Conservation (phyloP, 2,797 vertebrate species). For the Poecilia picta region DNA sequence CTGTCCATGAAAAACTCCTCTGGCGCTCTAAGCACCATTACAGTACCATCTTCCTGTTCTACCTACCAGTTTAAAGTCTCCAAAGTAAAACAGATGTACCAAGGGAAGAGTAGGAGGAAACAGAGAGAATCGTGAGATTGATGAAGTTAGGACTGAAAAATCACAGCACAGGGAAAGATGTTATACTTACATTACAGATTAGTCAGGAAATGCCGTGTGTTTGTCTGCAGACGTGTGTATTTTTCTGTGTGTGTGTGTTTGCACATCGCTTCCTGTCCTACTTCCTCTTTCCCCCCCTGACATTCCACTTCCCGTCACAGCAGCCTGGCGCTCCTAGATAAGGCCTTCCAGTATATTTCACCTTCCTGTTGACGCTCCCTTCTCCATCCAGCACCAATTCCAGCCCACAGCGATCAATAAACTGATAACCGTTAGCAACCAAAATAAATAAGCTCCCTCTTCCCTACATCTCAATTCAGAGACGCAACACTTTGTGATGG, state of each 20-base stretch:
- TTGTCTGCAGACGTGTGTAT: slow-evolving; percentile 9
- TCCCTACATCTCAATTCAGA: slow-evolving; percentile 24
- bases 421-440: slow-evolving; percentile 51
- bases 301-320: slow-evolving; percentile 77
- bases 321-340: slow-evolving; percentile 83
- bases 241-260: slow-evolving; percentile 47
- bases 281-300: slow-evolving; percentile 79
- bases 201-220: slow-evolving; percentile 51
- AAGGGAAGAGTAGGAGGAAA: slow-evolving; percentile 1
- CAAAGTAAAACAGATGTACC: slow-evolving; percentile 43
- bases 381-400: slow-evolving; percentile 48
- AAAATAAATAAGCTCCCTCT: slow-evolving; percentile 55
- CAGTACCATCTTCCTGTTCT: slow-evolving; percentile 12
- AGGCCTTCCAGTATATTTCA: slow-evolving; percentile 72
- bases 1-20: not conserved
- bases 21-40: slow-evolving; percentile 4
- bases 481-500: not conserved
- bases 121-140: slow-evolving; percentile 22
- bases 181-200: slow-evolving; percentile 39
- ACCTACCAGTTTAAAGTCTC: slow-evolving; percentile 14
- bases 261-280: slow-evolving; percentile 43
- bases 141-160: slow-evolving; percentile 4
- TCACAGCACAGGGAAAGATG: not conserved
- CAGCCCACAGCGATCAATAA: slow-evolving; percentile 53
- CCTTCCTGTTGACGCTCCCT: slow-evolving; percentile 63